These are phyloP conservation scores for Ormyrus nitidulus DNA, from an alignment of 2,888 invertebrate species.

Conservation along the genomic window DNA sequence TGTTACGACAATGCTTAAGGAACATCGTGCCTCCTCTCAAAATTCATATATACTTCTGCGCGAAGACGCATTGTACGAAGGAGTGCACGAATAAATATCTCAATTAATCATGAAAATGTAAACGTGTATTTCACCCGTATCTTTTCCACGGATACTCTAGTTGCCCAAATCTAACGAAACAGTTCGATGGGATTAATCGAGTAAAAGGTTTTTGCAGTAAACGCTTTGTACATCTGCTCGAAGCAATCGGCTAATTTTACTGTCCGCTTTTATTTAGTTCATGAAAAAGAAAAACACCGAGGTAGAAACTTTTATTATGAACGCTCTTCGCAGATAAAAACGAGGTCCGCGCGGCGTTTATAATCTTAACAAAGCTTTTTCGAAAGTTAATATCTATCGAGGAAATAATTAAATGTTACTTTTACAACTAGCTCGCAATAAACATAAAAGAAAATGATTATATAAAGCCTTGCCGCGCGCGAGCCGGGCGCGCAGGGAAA, in stretches of 20 bases:
- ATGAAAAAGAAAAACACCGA: neutral
- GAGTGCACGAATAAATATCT: no score
- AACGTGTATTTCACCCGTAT: no score
- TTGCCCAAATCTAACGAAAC: no score
- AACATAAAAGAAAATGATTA: conserved; percentile 44
- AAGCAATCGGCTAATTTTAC: neutral
- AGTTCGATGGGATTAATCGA: no score
- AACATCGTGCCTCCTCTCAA: no score
- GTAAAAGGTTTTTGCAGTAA: no score
- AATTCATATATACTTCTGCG: no score
- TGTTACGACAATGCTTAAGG: no score
- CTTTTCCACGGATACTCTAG: no score
- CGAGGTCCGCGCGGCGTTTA: neutral
- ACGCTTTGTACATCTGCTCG: no score
- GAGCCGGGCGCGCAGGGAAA: conserved; percentile 11
- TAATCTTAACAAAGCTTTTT: conserved; percentile 13
- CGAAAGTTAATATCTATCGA: conserved; percentile 17
- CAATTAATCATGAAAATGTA: no score
- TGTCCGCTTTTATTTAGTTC: conserved; percentile 19
- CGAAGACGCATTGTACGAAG: no score
- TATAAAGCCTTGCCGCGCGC: conserved; percentile 20
- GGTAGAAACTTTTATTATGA: conserved; percentile 34
- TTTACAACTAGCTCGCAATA: conserved; percentile 38
- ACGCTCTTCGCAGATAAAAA: conserved; percentile 10
- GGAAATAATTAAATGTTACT: conserved; percentile 40